Evolutionary conservation across 1,140 invertebrate genomes (phyloP).

Genomic region (Ceratina calcarata): DNA sequence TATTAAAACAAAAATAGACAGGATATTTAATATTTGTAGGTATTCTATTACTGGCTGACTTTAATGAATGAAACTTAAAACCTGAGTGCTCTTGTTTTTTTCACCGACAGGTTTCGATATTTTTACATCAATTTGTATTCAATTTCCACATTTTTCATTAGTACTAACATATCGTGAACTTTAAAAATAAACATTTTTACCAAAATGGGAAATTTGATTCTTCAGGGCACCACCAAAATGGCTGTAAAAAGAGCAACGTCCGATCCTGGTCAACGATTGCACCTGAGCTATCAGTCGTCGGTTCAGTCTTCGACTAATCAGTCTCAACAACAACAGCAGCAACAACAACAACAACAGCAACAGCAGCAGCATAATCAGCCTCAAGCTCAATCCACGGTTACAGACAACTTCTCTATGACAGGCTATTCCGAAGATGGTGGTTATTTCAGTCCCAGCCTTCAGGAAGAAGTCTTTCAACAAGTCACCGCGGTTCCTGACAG

Average conservation of each 20-base stretch:
- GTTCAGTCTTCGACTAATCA: constrained; percentile 68
- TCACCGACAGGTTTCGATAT: not conserved
- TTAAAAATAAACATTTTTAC: not conserved
- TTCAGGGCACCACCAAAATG: constrained; percentile 85
- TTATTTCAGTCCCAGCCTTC: constrained; percentile 87
- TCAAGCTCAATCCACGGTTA: constrained; percentile 77
- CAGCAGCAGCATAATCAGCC: constrained; percentile 65
- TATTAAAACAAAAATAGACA: not conserved
- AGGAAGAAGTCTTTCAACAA: constrained; percentile 89
- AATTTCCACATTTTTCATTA: not conserved
- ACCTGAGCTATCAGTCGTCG: constrained; percentile 74
- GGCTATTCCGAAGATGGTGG: constrained; percentile 85
- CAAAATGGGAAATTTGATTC: not conserved
- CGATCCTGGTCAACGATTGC: constrained; percentile 83
- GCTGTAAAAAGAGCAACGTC: constrained; percentile 84
- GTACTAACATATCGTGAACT: not conserved
- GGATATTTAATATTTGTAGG: no score
- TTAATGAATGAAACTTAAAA: no score
- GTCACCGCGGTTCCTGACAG: constrained; percentile 84
- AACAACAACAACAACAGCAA: constrained; percentile 67
- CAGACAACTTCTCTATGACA: constrained; percentile 82
- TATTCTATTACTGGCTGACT: no score
- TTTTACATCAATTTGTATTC: not conserved
- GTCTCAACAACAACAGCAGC: constrained; percentile 67
- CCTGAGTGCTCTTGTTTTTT: no score